Evolutionary conservation across 2,113 vertebrate genomes (phyloP).

Genomic region (Paralichthys olivaceus): DNA sequence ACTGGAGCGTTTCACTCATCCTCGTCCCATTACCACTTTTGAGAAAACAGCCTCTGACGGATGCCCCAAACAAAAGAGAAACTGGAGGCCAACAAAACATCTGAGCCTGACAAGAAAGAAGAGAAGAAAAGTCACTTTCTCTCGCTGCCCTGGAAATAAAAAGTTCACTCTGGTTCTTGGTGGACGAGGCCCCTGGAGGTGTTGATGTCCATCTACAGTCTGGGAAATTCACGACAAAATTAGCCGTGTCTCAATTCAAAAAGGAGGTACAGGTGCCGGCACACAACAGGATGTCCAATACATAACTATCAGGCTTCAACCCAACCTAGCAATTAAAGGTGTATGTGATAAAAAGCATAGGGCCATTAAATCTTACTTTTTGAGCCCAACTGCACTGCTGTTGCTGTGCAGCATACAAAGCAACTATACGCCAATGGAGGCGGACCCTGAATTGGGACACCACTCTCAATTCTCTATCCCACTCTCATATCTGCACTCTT

Average conservation of each 20-base stretch:
- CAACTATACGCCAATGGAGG: too few relatives aligned
- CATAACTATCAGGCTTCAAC: too few relatives aligned
- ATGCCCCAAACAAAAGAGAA: slow-evolving; percentile 62
- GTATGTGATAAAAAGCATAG: too few relatives aligned
- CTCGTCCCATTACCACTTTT: slow-evolving; percentile 62
- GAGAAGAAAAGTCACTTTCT: slow-evolving; percentile 25
- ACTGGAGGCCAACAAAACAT: slow-evolving; percentile 45
- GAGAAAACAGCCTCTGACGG: slow-evolving; percentile 71
- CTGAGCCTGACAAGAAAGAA: slow-evolving; percentile 28
- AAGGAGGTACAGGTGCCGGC: too few relatives aligned
- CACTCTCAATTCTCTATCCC: too few relatives aligned
- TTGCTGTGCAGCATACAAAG: too few relatives aligned
- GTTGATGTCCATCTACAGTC: background rate
- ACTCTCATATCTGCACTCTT: background rate
- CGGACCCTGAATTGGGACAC: too few relatives aligned
- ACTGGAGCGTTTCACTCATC: slow-evolving; percentile 46
- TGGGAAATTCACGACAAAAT: background rate
- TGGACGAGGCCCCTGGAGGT: slow-evolving; percentile 17
- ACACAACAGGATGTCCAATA: too few relatives aligned
- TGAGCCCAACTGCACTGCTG: too few relatives aligned
- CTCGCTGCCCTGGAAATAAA: slow-evolving; percentile 39
- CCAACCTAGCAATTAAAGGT: too few relatives aligned
- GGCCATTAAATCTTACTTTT: too few relatives aligned
- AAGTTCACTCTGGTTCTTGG: slow-evolving; percentile 18
- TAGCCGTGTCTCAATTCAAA: background rate